Base-by-base conservation (phyloP, 2,113 vertebrate genomes). In the Tragelaphus imberbis region DNA sequence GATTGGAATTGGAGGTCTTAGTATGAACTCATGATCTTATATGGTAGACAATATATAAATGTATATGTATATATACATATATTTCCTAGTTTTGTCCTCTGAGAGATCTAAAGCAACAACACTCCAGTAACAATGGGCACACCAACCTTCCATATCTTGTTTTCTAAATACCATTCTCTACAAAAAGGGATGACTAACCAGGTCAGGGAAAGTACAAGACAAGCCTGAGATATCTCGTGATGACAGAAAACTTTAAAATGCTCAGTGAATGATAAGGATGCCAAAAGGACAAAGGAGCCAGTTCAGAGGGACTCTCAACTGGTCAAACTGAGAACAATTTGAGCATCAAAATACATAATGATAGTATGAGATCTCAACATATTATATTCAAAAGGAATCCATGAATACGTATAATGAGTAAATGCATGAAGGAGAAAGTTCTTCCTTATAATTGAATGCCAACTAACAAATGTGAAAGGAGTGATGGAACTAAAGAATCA, bases 211-310 rank as follows among this genome's bases (percentile, higher is more conserved):
- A 65, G 55, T 47, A 40, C 23, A 94, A 84, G 51, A 80, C 27
- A 44, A 80, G 23, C 71, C 59, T 93, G 71, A 36, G 59, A 40
- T 10, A 94, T 71, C 47, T n/a, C 33, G 21, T 51, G 75, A n/a
- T 19, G 10, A n/a, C 79, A 90, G 63, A 65, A 85, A 65, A 47
- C 27, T 71, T 81, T 79, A 17, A 79, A 95, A 82, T 84, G 28
- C 23, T 88, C 51, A n/a, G 12, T 47, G 27, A 63, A 80, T 71
- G 44, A 89, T 0, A 61, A 49, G 5, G 0, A 51, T 71, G 68
- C 71, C 65, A 91, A 94, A 95, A 51, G 79, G n/a, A 77, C 51
- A 92, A 19, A 95, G 80, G 27, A 93, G 8, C 40, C 61, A 96
- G 81, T 8, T 47, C 27, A 44, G 49, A 81, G 65, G 30, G 44